Conservation (phyloP, 2,797 vertebrate genomes). For the Girardinus metallicus region DNA sequence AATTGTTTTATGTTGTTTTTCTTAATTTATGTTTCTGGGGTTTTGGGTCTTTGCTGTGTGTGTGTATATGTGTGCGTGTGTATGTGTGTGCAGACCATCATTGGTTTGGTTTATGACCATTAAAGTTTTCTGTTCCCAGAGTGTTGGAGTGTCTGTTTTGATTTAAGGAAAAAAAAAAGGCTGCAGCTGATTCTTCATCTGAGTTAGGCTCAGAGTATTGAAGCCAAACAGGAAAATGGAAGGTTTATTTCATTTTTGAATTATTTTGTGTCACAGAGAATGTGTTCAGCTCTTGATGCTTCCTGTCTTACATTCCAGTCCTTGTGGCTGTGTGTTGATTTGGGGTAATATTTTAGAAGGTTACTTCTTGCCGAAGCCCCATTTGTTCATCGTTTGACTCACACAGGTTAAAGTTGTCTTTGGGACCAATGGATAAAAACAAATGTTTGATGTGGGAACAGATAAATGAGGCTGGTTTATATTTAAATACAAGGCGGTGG, state of each 20-base stretch:
- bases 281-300: not conserved
- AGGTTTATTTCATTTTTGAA: not conserved
- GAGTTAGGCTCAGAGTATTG: not conserved
- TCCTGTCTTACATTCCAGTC: not conserved
- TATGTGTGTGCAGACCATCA: too few species aligned
- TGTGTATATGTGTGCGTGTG: not conserved
- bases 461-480: not conserved
- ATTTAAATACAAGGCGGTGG: not conserved
- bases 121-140: not conserved
- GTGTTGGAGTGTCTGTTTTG: constrained; percentile 15
- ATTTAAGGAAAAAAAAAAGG: not conserved
- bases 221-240: not conserved
- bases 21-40: not conserved
- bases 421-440: not conserved
- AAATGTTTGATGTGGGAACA: not conserved
- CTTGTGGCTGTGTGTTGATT: not conserved
- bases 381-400: not conserved
- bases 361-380: not conserved
- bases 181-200: not conserved
- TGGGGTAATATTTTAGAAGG: not conserved
- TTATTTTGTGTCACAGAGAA: not conserved
- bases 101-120: not conserved
- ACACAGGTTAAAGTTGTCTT: not conserved
- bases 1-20: constrained; percentile 22
- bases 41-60: not conserved